Conservation (phyloP, 2,113 vertebrate species). For the Microtus montanus region DNA sequence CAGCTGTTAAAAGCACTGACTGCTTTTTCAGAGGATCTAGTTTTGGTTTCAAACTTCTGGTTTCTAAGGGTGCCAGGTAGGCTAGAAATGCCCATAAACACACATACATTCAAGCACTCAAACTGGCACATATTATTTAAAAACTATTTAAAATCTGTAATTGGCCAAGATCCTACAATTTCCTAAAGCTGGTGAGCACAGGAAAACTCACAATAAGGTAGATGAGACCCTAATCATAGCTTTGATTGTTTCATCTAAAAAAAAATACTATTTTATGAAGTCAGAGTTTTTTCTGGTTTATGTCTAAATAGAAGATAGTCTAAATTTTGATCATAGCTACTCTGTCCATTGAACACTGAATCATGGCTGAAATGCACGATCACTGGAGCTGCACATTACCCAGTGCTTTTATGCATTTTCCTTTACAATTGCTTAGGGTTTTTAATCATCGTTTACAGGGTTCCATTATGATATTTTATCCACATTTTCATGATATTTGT, state of each 20-base stretch:
- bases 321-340: background rate
- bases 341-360: background rate
- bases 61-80: background rate
- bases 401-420: background rate
- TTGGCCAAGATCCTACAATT: background rate
- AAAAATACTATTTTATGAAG: background rate
- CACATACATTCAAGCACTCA: background rate
- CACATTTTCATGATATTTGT: background rate
- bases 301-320: background rate
- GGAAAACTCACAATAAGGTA: background rate
- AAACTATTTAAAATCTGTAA: background rate
- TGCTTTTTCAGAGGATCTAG: background rate
- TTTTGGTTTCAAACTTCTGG: background rate
- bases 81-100: background rate
- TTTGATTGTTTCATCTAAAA: background rate
- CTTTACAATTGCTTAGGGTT: background rate
- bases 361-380: background rate
- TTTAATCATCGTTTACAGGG: background rate
- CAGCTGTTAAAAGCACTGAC: background rate
- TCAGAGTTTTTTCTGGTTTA: background rate
- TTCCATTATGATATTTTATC: background rate
- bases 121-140: background rate
- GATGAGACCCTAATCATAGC: background rate
- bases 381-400: background rate
- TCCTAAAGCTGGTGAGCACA: background rate